These are phyloP conservation scores for Neopelma chrysocephalum DNA, from an alignment of 2,797 vertebrate species.

Conservation along the genomic window DNA sequence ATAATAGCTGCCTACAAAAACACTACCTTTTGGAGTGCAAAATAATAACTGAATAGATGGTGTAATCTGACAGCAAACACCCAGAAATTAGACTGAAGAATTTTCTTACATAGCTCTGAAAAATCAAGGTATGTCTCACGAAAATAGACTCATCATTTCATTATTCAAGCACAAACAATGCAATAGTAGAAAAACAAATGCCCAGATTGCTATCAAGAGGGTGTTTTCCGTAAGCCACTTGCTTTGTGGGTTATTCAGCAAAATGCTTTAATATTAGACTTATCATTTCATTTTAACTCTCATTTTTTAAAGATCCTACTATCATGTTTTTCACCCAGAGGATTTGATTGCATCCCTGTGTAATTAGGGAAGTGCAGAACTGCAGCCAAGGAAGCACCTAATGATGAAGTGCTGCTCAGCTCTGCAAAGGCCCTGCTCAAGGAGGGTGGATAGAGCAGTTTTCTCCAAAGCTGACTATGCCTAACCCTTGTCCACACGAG, in stretches of 20 bases:
- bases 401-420: rapidly evolving
- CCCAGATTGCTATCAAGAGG: not conserved
- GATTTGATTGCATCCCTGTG: not conserved
- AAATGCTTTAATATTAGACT: not conserved
- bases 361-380: not conserved
- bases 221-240: not conserved
- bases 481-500: not conserved
- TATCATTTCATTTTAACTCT: not conserved
- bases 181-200: not conserved
- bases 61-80: not conserved
- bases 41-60: not conserved
- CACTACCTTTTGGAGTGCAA: not conserved
- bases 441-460: not conserved
- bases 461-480: not conserved
- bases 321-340: not conserved
- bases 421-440: not conserved
- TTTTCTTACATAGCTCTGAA: not conserved
- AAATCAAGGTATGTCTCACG: not conserved
- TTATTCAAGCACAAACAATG: not conserved
- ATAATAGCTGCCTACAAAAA: not conserved
- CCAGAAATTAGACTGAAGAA: not conserved
- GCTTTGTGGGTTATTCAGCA: not conserved
- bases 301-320: not conserved
- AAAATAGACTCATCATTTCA: not conserved
- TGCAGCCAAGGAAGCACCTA: not conserved